Base-by-base conservation (phyloP, 1,140 invertebrate genomes). In the Euschistus heros region DNA sequence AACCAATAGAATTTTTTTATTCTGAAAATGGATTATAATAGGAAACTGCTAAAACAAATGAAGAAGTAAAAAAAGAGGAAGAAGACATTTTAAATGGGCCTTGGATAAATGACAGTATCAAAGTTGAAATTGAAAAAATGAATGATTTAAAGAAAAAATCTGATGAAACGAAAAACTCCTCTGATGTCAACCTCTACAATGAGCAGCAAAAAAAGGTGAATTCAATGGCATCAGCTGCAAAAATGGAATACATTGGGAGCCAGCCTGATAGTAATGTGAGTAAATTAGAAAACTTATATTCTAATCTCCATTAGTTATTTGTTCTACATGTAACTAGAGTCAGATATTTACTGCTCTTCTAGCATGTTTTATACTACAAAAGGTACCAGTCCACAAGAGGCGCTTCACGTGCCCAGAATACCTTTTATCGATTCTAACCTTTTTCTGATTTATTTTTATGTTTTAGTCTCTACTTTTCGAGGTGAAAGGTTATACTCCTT, bases 31-130 rank as follows among this genome's bases (percentile, higher is more conserved):
- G 24, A 57, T 57, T 24, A 57, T 24, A 57, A 22, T 66, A 66
- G 64, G 64, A 66, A 26, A 52, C 33, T 61, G 42, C 61, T 15
- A 42, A 62, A 37, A 17, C 54, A 66, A 57, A 50, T 15, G 44
- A 33, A 26, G 46, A 65, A 57, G 22, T 15, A 24, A 57, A 57
- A 14, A 61, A 26, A 10, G 47, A 78, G 75, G 77, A 76, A 69
- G 77, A 76, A 69, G 66, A 75, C 62, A 72, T 76, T 67, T 72
- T 78, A 70, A 76, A 74, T 62, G 80, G 80, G 67, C 78, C 80
- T 42, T 81, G 80, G 80, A 78, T 81, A 73, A 80, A 78, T 17
- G 79, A 79, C 67, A 75, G 76, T 66, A 79, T 81, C 71, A 78
- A 79, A 65, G 76, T 71, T 70, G 80, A 81, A 72, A 80, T 80